Base-by-base conservation (phyloP, 2,797 vertebrate genomes). In the Chrysocyon brachyurus region DNA sequence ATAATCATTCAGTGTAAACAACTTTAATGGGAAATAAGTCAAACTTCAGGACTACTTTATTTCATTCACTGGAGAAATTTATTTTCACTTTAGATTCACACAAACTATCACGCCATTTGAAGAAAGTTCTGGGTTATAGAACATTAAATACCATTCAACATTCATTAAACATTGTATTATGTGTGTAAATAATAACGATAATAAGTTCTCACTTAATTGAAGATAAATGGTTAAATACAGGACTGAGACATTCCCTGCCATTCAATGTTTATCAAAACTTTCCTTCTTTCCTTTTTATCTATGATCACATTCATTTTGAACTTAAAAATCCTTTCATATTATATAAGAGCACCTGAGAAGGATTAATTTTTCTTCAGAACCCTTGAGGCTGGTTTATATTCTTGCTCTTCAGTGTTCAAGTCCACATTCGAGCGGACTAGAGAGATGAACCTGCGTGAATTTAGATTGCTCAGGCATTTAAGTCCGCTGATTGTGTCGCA, bases 31-130 rank as follows among this genome's bases (percentile, higher is more conserved):
- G 85, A 92, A 89, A 87, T 72, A 97, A 93, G 82, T 66, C 31
- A 83, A 82, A 95, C 70, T 93, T 98, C 81, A 94, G 93, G 98
- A 70, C 95, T 89, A 98, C 96, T 95, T 87, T 90, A 96, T 97
- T 92, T 98, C 56, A 97, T 81, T 97, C 89, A 97, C 94, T 97
- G 96, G 40, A 87, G 64, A 96, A 95, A 77, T 98, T 98, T 97
- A 94, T 92, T 97, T 94, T 97, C 98, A 97, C 79, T 96, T 97
- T 96, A 97, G 90, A 98, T 91, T 96, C 95, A 97, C 61, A 87
- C 91, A 97, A 94, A 66, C 79, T 52, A 79, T 40, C 77, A 84
- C 79, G 79, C 24, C 49, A 97, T 97, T 85, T 97, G 94, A 98
- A 31, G 95, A 94, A 98, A 97, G 89, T 95, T 95, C 78, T 79